A percentile compares a stretch with the other conserved stretches of the same genome.
phyloP scores from a whole-genome alignment of 2,888 invertebrate species.

The Campoplex capitator region DNA sequence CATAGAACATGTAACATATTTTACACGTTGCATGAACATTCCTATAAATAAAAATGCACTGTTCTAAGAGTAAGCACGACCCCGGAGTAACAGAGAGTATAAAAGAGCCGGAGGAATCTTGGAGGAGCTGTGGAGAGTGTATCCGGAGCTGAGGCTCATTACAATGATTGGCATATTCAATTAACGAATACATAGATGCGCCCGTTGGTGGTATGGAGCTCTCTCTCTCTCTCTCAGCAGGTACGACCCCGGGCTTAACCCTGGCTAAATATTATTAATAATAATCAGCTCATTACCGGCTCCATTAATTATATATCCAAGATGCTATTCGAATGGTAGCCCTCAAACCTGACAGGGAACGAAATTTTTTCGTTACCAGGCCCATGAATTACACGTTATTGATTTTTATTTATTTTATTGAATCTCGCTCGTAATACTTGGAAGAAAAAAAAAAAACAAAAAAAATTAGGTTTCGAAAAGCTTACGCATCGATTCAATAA shows the following conservation, averaged over 20 bases:
- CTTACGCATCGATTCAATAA: not conserved
- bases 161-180: slow-evolving; percentile 93
- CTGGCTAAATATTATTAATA: slow-evolving; percentile 84
- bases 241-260: slow-evolving; percentile 82
- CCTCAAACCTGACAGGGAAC: slow-evolving; percentile 26
- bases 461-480: too few species aligned
- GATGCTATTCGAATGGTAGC: slow-evolving; percentile 56
- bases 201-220: slow-evolving; percentile 37
- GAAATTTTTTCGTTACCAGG: not conserved
- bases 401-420: not conserved
- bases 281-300: slow-evolving; percentile 84
- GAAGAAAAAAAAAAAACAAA: too few species aligned
- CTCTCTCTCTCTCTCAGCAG: slow-evolving; percentile 72
- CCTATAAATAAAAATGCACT: slow-evolving; percentile 4
- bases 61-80: slow-evolving; percentile 11
- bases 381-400: not conserved
- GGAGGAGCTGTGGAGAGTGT: slow-evolving; percentile 69
- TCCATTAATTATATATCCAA: slow-evolving; percentile 82
- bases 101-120: slow-evolving; percentile 9
- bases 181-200: slow-evolving; percentile 85
- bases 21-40: not conserved
- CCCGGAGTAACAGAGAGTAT: not conserved
- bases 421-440: not conserved
- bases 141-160: slow-evolving; percentile 87
- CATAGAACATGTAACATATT: not conserved